Evolutionary conservation across 92 coral and sea anemone species (phyloP).

Genomic region (Parazoanthus atlanticus): DNA sequence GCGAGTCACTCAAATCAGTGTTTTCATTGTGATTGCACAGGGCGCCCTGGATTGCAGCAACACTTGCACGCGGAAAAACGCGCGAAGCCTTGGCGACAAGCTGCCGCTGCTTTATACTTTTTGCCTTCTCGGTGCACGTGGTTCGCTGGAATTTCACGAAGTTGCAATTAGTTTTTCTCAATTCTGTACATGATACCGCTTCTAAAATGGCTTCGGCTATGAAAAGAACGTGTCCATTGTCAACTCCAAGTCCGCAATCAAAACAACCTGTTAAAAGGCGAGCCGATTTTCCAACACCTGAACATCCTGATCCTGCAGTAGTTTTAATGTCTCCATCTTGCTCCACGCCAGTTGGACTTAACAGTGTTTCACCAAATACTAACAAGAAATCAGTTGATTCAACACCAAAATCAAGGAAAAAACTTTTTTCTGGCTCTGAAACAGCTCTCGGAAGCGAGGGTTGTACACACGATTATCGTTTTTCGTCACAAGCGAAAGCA

Average conservation of each 20-base stretch:
- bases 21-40: background rate
- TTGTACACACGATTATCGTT: background rate
- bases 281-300: constrained; percentile 48
- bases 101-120: no score
- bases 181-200: constrained; percentile 3
- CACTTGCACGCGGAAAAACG: constrained; percentile 2
- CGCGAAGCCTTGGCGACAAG: constrained; percentile 10
- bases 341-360: constrained; percentile 16
- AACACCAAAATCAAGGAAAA: constrained; percentile 12
- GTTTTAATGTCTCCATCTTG: constrained; percentile 13
- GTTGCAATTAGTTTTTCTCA: background rate
- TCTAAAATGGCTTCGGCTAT: constrained; percentile 36
- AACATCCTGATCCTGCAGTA: constrained; percentile 20
- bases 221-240: constrained; percentile 42
- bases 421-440: constrained; percentile 4
- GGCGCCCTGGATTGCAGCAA: background rate
- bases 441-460: constrained; percentile 2
- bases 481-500: constrained; percentile 5
- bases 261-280: constrained; percentile 45
- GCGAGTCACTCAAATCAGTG: constrained; percentile 11
- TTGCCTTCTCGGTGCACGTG: constrained; percentile 1
- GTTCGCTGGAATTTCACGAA: constrained; percentile 11
- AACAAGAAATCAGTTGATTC: background rate
- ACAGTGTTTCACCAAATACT: background rate
- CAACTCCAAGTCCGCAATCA: constrained; percentile 47